Evolutionary conservation across 2,797 vertebrate genomes (phyloP).

Genomic region (Luscinia luscinia): DNA sequence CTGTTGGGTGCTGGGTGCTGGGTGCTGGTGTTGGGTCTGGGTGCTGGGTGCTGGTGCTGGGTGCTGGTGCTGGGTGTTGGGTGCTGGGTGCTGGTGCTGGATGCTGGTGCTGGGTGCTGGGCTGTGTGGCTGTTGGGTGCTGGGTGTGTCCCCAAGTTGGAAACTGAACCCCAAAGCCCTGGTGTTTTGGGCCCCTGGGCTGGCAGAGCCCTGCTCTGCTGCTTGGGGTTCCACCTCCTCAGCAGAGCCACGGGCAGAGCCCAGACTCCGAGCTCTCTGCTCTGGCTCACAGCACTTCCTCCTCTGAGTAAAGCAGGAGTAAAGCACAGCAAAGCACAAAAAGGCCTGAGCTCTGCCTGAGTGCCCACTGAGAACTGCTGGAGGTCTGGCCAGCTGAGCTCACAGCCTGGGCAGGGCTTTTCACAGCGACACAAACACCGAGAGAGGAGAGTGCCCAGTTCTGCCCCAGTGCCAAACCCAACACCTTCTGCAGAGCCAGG

Average conservation of each 20-base stretch:
- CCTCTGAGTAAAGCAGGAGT: neutral
- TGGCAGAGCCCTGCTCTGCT: neutral
- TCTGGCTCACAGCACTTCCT: conserved; percentile 25
- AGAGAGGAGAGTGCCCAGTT: neutral
- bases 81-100: too few relatives aligned
- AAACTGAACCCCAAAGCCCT: neutral
- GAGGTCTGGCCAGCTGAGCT: too few relatives aligned
- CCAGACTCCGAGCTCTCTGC: neutral
- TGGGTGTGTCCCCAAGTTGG: accelerated
- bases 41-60: too few relatives aligned
- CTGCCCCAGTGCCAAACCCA: neutral
- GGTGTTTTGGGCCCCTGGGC: neutral
- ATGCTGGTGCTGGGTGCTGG: too few relatives aligned
- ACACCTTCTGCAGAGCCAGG: accelerated
- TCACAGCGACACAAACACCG: neutral
- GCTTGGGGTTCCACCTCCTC: neutral
- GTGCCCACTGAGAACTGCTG: too few relatives aligned
- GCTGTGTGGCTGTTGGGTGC: neutral
- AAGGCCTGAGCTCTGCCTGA: neutral
- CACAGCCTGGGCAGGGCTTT: neutral
- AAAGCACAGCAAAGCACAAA: neutral
- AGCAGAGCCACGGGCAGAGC: neutral
- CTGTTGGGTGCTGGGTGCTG: too few relatives aligned
- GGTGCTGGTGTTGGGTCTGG: too few relatives aligned
- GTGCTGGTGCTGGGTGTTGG: too few relatives aligned